Conservation (phyloP, 2,797 vertebrate genomes). For the Amblyraja radiata region DNA sequence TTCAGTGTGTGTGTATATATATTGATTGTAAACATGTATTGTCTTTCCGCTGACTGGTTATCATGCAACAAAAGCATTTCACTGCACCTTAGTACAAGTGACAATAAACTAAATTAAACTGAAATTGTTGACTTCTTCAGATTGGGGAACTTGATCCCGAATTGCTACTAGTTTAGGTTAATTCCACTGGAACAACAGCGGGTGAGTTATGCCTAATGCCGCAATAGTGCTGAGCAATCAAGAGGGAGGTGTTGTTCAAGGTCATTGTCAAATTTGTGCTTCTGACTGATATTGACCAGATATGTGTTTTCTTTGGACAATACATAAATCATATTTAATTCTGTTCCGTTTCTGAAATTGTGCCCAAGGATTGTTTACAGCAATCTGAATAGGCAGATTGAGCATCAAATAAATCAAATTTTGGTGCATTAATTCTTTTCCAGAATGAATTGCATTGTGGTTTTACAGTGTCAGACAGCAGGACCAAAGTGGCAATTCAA, state of each 20-base stretch:
- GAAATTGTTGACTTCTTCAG: neutral
- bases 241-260: neutral
- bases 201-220: neutral
- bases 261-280: neutral
- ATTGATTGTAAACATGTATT: no score
- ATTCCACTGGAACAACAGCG: neutral
- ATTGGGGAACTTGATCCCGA: neutral
- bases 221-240: neutral
- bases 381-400: no score
- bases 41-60: no score
- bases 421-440: no score
- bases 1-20: no score
- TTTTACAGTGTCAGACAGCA: no score
- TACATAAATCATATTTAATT: neutral
- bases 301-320: neutral
- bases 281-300: neutral
- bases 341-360: neutral
- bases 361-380: neutral
- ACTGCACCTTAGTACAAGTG: no score
- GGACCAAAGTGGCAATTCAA: no score
- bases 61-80: no score
- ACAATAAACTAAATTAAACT: no score
- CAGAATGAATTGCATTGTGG: no score
- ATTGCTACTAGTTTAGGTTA: neutral
- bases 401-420: no score